Evolutionary conservation across 1,140 invertebrate species (phyloP).

Genomic region (Magallana ariakensis): DNA sequence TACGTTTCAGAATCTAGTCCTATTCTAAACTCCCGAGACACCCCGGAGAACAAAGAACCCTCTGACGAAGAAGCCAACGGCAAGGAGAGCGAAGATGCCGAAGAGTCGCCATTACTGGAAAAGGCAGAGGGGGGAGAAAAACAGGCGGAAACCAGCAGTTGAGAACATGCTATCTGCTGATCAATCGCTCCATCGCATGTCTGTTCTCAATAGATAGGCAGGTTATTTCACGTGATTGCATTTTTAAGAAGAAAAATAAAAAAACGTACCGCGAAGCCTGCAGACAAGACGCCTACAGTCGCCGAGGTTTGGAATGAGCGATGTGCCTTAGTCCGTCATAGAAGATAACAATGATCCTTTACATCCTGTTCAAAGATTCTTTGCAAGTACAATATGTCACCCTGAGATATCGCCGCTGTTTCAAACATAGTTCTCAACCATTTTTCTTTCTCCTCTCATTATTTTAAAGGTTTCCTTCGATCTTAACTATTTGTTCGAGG

Average conservation of each 20-base stretch:
- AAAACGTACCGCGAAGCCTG: background rate
- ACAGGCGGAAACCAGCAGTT: background rate
- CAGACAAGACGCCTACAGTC: background rate
- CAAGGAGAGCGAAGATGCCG: background rate
- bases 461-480: background rate
- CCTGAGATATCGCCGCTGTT: background rate
- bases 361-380: background rate
- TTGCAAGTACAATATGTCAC: background rate
- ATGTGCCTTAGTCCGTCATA: background rate
- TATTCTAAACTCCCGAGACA: background rate
- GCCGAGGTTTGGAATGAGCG: background rate
- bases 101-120: background rate
- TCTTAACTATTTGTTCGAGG: background rate
- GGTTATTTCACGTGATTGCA: background rate
- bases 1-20: conserved; percentile 32
- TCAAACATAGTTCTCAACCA: background rate
- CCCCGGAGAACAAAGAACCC: background rate
- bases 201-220: conserved; percentile 21
- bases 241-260: background rate
- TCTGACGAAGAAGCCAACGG: background rate
- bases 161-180: background rate
- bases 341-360: background rate
- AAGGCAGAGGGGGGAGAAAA: background rate
- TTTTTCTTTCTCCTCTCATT: background rate
- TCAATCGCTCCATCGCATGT: background rate